These are phyloP conservation scores for Chrysodeixis includens DNA, from an alignment of 2,888 invertebrate genomes.

Conservation along the genomic window DNA sequence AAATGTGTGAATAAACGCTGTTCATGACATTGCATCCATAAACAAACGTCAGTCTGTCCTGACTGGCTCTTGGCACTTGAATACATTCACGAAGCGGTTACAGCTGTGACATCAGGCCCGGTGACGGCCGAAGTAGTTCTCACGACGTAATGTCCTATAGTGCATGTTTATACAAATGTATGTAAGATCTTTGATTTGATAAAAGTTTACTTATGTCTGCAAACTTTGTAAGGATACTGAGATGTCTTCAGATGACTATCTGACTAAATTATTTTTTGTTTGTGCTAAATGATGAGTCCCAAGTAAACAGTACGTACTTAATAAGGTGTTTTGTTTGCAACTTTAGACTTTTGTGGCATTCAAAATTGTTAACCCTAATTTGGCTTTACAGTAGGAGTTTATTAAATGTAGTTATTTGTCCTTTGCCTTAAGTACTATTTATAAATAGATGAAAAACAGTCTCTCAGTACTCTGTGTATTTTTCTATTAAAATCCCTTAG, in stretches of 20 bases:
- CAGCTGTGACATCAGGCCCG: conserved; percentile 39
- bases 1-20: conserved; percentile 6
- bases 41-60: conserved; percentile 40
- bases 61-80: conserved; percentile 53
- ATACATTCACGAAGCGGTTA: conserved; percentile 32
- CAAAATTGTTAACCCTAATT: too few relatives aligned
- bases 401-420: too few relatives aligned
- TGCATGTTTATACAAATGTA: conserved; percentile 20
- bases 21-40: conserved; percentile 44
- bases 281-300: too few relatives aligned
- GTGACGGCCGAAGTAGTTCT: conserved; percentile 35
- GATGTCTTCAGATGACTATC: not conserved
- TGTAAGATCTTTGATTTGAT: not conserved
- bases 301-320: too few relatives aligned
- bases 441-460: too few relatives aligned
- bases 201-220: not conserved
- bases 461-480: too few relatives aligned
- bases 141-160: conserved; percentile 29
- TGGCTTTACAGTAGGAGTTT: too few relatives aligned
- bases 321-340: too few relatives aligned
- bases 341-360: too few relatives aligned
- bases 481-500: too few relatives aligned
- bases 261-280: not conserved
- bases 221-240: not conserved
- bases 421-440: too few relatives aligned